These are phyloP conservation scores for Hippolais icterina DNA, from an alignment of 2,113 vertebrate species.

Conservation along the genomic window DNA sequence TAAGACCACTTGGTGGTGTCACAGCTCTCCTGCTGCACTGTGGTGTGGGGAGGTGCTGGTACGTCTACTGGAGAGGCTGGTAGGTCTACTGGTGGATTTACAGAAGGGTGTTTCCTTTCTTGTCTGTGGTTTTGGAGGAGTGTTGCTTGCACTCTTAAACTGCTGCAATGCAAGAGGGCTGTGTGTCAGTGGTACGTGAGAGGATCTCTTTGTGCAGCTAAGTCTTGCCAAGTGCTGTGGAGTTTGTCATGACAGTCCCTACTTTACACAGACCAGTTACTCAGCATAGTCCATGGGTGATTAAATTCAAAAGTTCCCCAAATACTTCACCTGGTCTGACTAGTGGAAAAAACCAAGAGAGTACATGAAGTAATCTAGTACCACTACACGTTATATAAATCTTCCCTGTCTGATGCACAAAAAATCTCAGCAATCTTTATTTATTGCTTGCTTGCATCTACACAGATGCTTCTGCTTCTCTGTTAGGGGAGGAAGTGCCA, in stretches of 20 bases:
- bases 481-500: neutral
- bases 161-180: neutral
- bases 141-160: neutral
- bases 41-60: neutral
- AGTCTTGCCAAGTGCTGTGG: neutral
- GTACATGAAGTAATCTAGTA: neutral
- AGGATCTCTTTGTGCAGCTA: neutral
- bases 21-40: neutral
- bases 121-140: neutral
- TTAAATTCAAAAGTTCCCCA: neutral
- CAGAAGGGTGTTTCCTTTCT: neutral
- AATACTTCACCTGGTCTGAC: neutral
- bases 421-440: neutral
- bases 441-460: neutral
- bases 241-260: fast-evolving
- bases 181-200: neutral
- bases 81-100: neutral
- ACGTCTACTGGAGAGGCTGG: neutral
- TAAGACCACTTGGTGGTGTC: fast-evolving
- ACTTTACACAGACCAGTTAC: neutral
- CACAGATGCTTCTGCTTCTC: neutral
- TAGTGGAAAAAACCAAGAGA: neutral
- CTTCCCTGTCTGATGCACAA: neutral
- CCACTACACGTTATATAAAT: neutral
- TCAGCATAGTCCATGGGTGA: neutral